Conservation (phyloP, 1,140 invertebrate genomes). For the Diplogasteroides magnus region DNA sequence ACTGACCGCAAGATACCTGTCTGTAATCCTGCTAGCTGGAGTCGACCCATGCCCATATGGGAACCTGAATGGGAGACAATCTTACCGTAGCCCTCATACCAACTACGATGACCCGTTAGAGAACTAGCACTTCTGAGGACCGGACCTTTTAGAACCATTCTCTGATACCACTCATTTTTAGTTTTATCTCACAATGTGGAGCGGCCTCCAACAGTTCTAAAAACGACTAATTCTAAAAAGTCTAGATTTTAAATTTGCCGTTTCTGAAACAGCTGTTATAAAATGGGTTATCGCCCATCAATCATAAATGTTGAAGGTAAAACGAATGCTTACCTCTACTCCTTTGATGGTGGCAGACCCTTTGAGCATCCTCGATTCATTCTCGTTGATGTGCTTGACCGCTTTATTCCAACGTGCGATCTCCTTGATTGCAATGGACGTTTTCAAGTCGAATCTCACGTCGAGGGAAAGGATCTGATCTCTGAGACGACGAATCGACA, state of each 20-base stretch:
- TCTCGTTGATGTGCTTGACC: conserved; percentile 12
- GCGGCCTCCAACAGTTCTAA: too few species aligned
- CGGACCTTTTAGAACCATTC: too few species aligned
- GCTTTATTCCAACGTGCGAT: conserved; percentile 15
- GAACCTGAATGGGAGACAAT: not conserved
- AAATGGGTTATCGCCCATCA: too few species aligned
- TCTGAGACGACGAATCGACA: conserved; percentile 11
- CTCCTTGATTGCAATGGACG: too few species aligned
- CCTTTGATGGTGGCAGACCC: not conserved
- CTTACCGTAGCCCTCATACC: not conserved
- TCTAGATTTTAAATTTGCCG: too few species aligned
- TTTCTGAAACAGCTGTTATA: too few species aligned
- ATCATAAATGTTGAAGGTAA: too few species aligned
- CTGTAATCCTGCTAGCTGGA: not conserved
- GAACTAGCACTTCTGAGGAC: too few species aligned
- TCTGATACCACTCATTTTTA: too few species aligned
- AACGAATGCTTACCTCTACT: conserved; percentile 13
- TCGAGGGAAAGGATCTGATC: conserved; percentile 11
- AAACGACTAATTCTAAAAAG: too few species aligned
- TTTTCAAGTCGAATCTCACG: conserved; percentile 9
- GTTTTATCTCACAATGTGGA: too few species aligned
- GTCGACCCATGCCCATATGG: not conserved
- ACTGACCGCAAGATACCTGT: not conserved
- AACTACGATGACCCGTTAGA: too few species aligned
- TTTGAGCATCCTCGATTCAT: conserved; percentile 14